These are phyloP conservation scores for Euplagia quadripunctaria DNA, from an alignment of 2,888 invertebrate species.

Conservation along the genomic window DNA sequence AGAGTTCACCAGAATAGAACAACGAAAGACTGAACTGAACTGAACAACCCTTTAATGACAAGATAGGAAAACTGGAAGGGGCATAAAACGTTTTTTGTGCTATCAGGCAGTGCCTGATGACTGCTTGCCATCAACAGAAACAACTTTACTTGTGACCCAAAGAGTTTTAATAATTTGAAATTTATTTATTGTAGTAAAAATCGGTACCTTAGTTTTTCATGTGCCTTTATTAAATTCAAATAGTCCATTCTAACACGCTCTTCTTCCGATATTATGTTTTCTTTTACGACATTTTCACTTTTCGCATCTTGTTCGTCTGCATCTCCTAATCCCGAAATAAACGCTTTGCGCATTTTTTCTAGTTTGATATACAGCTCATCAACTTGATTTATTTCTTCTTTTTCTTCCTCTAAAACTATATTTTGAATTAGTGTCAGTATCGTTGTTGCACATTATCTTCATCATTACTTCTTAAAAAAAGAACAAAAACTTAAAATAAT, in stretches of 20 bases:
- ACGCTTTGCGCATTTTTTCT: slow-evolving; percentile 12
- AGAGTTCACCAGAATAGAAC: not conserved
- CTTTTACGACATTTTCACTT: not conserved
- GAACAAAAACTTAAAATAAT: no score
- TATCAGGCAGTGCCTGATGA: no score
- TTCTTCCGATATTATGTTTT: slow-evolving; percentile 11
- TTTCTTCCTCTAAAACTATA: slow-evolving; percentile 6
- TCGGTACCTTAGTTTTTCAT: slow-evolving; percentile 70
- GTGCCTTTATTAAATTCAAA: slow-evolving; percentile 68
- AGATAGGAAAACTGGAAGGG: not conserved
- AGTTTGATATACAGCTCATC: slow-evolving; percentile 7
- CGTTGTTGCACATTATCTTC: not conserved
- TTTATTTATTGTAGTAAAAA: not conserved
- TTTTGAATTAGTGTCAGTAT: not conserved
- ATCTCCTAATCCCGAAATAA: not conserved
- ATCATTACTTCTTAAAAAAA: no score
- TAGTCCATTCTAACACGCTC: slow-evolving; percentile 14
- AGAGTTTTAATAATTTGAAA: not conserved
- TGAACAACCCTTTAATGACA: no score
- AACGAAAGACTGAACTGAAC: not conserved
- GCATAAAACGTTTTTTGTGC: no score
- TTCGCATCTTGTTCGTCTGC: not conserved
- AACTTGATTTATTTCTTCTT: slow-evolving; percentile 7
- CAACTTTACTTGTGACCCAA: no score
- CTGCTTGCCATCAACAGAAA: no score